Conservation (phyloP, 2,113 vertebrate genomes). For the Azemiops feae region DNA sequence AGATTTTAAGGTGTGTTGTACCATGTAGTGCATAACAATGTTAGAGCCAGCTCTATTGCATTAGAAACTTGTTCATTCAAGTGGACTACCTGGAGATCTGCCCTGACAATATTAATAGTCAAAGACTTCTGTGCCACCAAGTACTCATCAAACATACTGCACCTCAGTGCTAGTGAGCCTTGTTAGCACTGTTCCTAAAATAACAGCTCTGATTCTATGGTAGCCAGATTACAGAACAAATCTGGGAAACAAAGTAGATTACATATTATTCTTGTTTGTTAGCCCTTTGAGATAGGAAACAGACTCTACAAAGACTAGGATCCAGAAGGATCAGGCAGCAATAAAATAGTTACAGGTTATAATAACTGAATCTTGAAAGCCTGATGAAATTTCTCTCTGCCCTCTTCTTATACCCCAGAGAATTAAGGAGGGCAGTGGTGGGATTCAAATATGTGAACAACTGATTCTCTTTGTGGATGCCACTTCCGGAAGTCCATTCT, state of each 20-base stretch:
- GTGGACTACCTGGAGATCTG: not conserved
- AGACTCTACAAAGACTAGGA: not conserved
- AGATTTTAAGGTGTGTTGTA: not conserved
- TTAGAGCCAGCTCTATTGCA: not conserved
- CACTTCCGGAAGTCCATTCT: too few relatives aligned
- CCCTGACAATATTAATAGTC: not conserved
- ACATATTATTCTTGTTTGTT: slow-evolving; percentile 23
- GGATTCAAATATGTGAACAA: too few relatives aligned
- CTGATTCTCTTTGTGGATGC: too few relatives aligned
- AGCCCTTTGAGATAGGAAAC: not conserved
- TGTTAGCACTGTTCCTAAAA: not conserved
- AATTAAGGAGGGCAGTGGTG: not conserved
- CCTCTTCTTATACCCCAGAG: not conserved
- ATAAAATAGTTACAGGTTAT: not conserved
- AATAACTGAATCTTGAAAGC: not conserved
- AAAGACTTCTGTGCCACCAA: slow-evolving; percentile 24
- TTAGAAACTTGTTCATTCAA: not conserved
- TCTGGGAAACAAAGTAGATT: slow-evolving; percentile 10
- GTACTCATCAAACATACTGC: slow-evolving; percentile 40
- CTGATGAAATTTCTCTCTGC: not conserved
- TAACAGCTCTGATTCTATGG: slow-evolving; percentile 25
- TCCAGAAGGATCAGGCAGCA: not conserved
- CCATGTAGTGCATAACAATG: not conserved
- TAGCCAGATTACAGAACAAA: not conserved
- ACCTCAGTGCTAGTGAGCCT: slow-evolving; percentile 13